These are phyloP conservation scores for Podarcis raffonei DNA, from an alignment of 2,113 vertebrate species.

Conservation along the genomic window DNA sequence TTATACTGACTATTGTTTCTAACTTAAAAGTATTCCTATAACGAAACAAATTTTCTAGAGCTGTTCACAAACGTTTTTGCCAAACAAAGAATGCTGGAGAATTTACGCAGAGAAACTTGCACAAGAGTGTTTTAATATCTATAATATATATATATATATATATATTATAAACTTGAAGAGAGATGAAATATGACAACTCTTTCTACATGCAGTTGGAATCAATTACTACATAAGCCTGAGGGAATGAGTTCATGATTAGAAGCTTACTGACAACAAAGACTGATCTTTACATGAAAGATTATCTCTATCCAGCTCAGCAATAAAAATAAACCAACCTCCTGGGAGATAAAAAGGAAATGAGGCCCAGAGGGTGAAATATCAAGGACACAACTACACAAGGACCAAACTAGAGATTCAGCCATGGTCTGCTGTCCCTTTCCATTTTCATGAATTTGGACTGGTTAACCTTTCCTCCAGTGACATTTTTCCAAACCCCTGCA, in stretches of 20 bases:
- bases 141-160: background rate
- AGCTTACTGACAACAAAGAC: background rate
- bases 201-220: background rate
- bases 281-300: background rate
- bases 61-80: background rate
- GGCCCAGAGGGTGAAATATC: background rate
- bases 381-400: background rate
- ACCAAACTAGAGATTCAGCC: background rate
- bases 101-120: background rate
- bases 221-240: background rate
- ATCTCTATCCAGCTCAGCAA: background rate
- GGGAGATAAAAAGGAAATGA: background rate
- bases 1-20: background rate
- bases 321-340: background rate
- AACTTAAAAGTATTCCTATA: background rate
- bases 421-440: background rate
- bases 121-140: slow-evolving; percentile 17
- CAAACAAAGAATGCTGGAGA: background rate
- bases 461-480: background rate
- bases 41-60: background rate
- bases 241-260: slow-evolving; percentile 12
- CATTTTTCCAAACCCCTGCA: background rate
- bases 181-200: background rate
- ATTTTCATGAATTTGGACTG: background rate
- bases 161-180: slow-evolving; percentile 6